Evolutionary conservation across 92 coral and sea anemone species (phyloP), one percentile per base, ranked within the genome.

Genomic region (Zoanthus sociatus): DNA sequence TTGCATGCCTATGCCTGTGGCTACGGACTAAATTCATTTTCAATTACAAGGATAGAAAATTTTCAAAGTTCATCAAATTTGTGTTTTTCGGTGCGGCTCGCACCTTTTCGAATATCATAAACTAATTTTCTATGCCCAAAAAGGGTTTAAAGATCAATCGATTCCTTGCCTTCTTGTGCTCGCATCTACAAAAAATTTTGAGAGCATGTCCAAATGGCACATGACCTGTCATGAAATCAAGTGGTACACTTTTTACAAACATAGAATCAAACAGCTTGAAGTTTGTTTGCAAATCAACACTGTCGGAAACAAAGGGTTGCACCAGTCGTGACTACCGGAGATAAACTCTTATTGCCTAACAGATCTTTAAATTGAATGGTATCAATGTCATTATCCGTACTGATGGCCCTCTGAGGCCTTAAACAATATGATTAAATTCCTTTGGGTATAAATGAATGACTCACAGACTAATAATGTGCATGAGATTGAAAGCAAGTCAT

Each of bases 241-340:
- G 42, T 6, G 10, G 85, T 66, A 13, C 10, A 33, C 20, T 4
- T 64, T 64, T 18, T 63, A 72, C 18, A 61, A 63, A 46, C 15
- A 10, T 63, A 64, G 45, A 58, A 45, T 70, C 21, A n/a, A 81
- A 81, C 85, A 81, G 58, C 45, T 47, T 53, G 53, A 71, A 9
- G 17, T 16, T 16, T 81, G 85, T 66, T 81, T 81, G 26, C 75
- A 66, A 81, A 63, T 81, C 85, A 81, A 51, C 85, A 20, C 85
- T 33, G 58, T 7, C 20, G 64, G 18, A 81, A 12, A 48, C 82
- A 77, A 13, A 9, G 17, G 74, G 12, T 17, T 42, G 3, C 73
- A 50, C 61, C 44, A 44, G 46, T 81, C 21, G 73, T 81, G 74
- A 81, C 75, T 67, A 16, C 1, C 46, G 21, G 46, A 46, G 73